Base-by-base conservation (phyloP, 2,888 invertebrate genomes). In the Oscheius myriophilus region DNA sequence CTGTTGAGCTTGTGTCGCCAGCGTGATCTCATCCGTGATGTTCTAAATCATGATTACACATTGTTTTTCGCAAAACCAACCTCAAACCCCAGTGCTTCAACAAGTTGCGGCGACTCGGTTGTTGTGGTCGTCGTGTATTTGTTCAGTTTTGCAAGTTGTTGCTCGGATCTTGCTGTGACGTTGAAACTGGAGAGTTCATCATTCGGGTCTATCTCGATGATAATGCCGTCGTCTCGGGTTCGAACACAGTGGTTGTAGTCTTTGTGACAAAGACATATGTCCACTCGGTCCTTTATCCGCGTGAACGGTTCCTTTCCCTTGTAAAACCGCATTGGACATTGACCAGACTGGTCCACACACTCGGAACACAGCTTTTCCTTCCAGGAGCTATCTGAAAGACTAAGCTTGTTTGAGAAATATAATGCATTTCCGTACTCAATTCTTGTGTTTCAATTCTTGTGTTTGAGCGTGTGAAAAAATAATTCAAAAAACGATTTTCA, bases 181-280 rank as follows among this genome's bases (percentile, higher is more conserved):
- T 82, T 79, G 49, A 82, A 42, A 23, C 55, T 69, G 9, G 73
- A 72, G 0, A 86, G 43, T n/a, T 86, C 83, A 9, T 78, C 82
- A 23, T 72, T 71, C 6, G 85, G 84, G 54, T 77, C 72, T 43
- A 85, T 85, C 57, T 85, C 84, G 7, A 85, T 78, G 11, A 85
- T 86, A 9, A 86, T 74, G 16, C 81, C 84, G 53, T 85, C 84
- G 42, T 79, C 77, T 55, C 82, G 73, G 1, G 82, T 85, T 9
- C 78, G 76, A 9, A 85, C 78, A 67, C 85, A 85, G 61, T 85
- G 85, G 51, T 85, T 86, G 74, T 80, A 82, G 57, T 85, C 85
- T 46, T 76, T 73, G 70, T 86, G 84, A 59, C 86, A 86, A 1
- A 85, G 75, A 69, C 86, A 86, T 1, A 84, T 58, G 53, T 85